Conservation (phyloP, 2,113 vertebrate species). For the Scartelaos histophorus region DNA sequence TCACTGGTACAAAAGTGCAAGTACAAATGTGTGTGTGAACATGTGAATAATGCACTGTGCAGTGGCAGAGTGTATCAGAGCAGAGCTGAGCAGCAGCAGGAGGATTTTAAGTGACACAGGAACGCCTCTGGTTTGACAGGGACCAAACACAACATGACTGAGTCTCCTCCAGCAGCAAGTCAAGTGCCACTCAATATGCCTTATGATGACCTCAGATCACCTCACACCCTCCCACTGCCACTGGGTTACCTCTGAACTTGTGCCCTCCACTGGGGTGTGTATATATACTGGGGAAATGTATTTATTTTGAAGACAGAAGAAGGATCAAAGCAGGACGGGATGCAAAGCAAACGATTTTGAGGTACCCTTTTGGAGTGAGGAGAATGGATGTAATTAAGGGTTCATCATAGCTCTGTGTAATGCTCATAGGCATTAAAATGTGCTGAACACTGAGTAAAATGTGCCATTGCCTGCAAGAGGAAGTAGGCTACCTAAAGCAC, state of each 20-base stretch:
- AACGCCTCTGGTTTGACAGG: background rate
- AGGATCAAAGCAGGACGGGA: background rate
- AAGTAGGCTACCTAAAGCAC: no score
- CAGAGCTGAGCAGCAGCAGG: background rate
- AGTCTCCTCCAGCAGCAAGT: background rate
- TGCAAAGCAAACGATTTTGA: no score
- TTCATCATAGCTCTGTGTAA: background rate
- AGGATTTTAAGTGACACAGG: background rate
- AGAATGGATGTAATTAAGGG: no score
- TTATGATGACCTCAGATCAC: background rate
- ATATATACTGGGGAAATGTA: background rate
- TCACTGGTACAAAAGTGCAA: background rate
- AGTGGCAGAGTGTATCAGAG: background rate
- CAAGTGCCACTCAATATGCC: slow-evolving; percentile 1
- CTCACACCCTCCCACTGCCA: background rate
- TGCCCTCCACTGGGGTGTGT: background rate
- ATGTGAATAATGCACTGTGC: background rate
- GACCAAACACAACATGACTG: slow-evolving; percentile 2
- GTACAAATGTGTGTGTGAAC: background rate
- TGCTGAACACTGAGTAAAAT: no score
- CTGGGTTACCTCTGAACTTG: background rate
- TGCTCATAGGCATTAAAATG: background rate
- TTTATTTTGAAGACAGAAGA: background rate
- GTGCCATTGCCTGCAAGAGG: no score
- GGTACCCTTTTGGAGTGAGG: no score